Evolutionary conservation across 2,797 vertebrate species (phyloP).

Genomic region (Okamejei kenojei): DNA sequence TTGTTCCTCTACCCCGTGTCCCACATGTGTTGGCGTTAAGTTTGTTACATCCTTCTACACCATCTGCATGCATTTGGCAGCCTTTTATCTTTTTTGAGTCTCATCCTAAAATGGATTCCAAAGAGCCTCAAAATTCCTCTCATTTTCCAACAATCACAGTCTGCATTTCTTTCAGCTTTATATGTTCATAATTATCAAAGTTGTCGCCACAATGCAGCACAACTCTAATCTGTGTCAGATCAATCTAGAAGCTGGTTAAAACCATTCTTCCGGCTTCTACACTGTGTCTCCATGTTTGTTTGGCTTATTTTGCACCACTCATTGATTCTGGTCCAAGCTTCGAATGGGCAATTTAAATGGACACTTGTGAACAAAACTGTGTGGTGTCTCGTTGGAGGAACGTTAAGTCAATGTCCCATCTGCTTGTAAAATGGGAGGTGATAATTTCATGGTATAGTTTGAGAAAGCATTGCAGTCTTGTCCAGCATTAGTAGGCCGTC

Average conservation of each 20-base stretch:
- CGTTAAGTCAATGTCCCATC: not conserved
- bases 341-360: not conserved
- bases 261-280: no score
- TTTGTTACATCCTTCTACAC: not conserved
- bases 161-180: not conserved
- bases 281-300: no score
- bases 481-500: not conserved
- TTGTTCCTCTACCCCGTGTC: not conserved
- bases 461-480: not conserved
- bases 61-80: slow-evolving; percentile 16
- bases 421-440: not conserved
- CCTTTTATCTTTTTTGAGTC: slow-evolving; percentile 14
- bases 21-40: not conserved
- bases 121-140: slow-evolving; percentile 17
- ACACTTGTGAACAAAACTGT: not conserved
- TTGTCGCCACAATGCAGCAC: not conserved
- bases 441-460: not conserved
- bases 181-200: not conserved
- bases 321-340: not conserved
- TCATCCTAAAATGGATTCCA: slow-evolving; percentile 3
- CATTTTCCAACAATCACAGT: not conserved
- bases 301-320: not conserved
- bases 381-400: no score
- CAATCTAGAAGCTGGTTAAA: not conserved
- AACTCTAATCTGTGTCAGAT: not conserved